phyloP scores from a whole-genome alignment of 2,113 vertebrate genomes.

The Chamaea fasciata region DNA sequence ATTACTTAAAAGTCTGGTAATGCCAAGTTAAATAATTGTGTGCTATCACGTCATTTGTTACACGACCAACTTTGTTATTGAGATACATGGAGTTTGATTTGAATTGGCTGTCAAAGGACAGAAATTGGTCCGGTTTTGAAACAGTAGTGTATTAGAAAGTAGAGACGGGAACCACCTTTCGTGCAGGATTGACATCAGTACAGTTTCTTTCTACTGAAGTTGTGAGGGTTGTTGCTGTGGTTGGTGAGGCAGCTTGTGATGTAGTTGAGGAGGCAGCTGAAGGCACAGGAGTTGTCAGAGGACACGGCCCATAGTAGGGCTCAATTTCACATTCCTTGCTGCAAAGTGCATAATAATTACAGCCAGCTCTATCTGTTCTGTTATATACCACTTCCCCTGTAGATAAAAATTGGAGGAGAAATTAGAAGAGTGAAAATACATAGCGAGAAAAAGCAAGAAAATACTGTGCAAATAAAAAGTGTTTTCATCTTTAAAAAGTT shows the following conservation, averaged over 20 bases:
- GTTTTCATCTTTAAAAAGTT: neutral
- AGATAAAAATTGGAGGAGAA: neutral
- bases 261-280: neutral
- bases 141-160: neutral
- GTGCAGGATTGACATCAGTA: slow-evolving; percentile 28
- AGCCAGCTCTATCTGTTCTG: slow-evolving; percentile 69
- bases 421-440: neutral
- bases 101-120: neutral
- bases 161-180: slow-evolving; percentile 37
- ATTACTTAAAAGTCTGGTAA: neutral
- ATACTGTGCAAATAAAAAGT: neutral
- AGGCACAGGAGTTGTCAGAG: neutral
- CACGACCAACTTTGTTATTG: neutral
- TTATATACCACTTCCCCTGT: slow-evolving; percentile 72
- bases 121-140: neutral
- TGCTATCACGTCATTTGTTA: neutral
- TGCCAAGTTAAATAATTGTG: neutral
- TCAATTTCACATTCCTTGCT: slow-evolving; percentile 49
- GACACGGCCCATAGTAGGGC: slow-evolving; percentile 23
- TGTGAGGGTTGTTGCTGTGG: neutral
- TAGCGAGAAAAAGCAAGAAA: neutral
- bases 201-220: neutral
- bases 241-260: neutral
- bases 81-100: neutral
- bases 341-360: slow-evolving; percentile 68